Base-by-base conservation (phyloP, 2,113 vertebrate species). In the Phycodurus eques region DNA sequence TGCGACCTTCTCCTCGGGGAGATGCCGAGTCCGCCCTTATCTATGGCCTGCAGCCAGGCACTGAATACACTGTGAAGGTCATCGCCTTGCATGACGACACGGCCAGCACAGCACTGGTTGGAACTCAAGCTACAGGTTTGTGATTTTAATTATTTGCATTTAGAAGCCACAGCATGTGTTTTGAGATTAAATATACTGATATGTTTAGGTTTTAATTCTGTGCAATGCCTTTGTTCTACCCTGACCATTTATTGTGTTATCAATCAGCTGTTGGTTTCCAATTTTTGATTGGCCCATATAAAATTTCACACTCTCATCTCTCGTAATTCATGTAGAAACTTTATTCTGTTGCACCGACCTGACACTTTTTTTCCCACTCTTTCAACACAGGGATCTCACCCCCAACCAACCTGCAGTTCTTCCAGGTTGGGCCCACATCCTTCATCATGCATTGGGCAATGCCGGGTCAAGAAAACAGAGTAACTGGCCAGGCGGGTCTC, bases 11-110 rank as follows among this genome's bases (percentile, higher is more conserved):
- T 74, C 96, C 96, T 70, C 90, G 89, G 61, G 93, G 92, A 57
- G 94, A 96, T 75, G 96, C 95, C 3, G 96, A 98, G 85, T 95
- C 95, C 15, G 91, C 96, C 61, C 83, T 94, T 73, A 93, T 99
- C 87, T 89, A 93, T 71, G 94, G 94, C 82, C 95, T 99, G 90
- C 94, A 94, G 77, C 96, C 96, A 0, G 98, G 96, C 87, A 96
- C 96, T 68, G 97, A 99, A 85, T 99, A 99, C 92, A 98, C 95
- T 44, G 94, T 99, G 87, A 96, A 93, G 92, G 95, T 99, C 89
- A 94, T 98, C 82, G 96, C 97, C 87, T 87, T 98, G 87, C 94
- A 98, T 54, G 93, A 93, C 84, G 94, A 91, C 85, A 95, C 94
- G 70, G 93, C 95, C 89, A 99, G 97, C 92, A 93, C 94, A 56